Evolutionary conservation across 2,113 vertebrate species (phyloP), one percentile per base, ranked within the genome.

Genomic region (Dasyprocta punctata): DNA sequence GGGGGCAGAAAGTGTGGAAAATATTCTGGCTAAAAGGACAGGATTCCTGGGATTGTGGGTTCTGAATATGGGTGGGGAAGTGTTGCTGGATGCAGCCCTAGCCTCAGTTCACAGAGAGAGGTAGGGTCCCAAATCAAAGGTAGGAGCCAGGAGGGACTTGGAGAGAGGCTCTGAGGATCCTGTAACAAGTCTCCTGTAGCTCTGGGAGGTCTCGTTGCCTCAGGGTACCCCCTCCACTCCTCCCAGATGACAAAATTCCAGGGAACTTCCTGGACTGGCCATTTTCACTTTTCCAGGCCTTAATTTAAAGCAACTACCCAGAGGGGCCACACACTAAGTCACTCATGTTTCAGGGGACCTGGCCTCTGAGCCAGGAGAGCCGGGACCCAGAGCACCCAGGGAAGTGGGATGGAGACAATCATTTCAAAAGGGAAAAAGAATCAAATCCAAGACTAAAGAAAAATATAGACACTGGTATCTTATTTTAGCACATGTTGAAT

Each of bases 371-470:
- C 38, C 52, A 92, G 12, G 13, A 80, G 5, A 30, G 52, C 63
- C 44, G 13, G 12, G 8, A 84, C 44, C 7, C 65, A 1, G 13
- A 22, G 16, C 19, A 26, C 84, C n/a, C 30, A 1, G 13, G 20
- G 28, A 80, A 67, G 4, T 0, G 1, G 8, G 16, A 1, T 2
- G 0, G 19, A 1, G 24, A n/a, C 41, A 33, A 10, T 26, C 69
- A 54, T 54, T 77, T 67, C 73, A 60, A 71, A 71, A 22, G 38
- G n/a, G 14, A 36, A 78, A 83, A 54, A 61, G 47, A 41, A 63
- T 5, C n/a, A 65, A 63, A 30, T 67, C 44, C 24, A 49, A 22
- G 5, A 58, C 19, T 4, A 58, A 81, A 28, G 36, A 54, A 28
- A 38, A 38, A 65, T 8, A 52, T 14, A 10, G 38, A 33, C 24